Base-by-base conservation (phyloP, 1,140 invertebrate genomes). In the Oscheius sp. region DNA sequence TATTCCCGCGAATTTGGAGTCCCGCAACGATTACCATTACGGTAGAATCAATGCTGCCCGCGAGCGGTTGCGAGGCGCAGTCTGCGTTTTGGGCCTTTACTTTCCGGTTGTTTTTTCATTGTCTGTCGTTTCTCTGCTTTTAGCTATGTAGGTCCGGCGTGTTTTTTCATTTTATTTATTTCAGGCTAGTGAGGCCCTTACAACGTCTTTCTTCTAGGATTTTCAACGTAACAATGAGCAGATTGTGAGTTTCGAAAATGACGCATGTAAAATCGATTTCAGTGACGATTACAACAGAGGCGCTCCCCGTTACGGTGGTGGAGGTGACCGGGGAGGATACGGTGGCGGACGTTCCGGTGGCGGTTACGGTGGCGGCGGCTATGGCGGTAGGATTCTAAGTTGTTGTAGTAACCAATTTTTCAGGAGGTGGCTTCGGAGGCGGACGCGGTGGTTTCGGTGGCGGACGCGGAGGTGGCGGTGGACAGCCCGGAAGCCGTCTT, bases 381-480 rank as follows among this genome's bases (percentile, higher is more conserved):
- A 28, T 45, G 79, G 76, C 2, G 75, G 74, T 52, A 70, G 28
- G 52, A 28, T 63, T 42, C n/a, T 10, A 42, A 10, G 38, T 42
- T 42, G 10, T 42, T 42, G 10, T 42, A 42, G n/a, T 42, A 42
- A 10, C 10, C 10, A 42, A 23, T 55, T 55, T 55, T 55, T 4
- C 23, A 55, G 36, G 73, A 10, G 46, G 45, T 45, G 73, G 49
- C 7, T 59, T 74, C 35, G 69, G 65, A 20, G 36, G 58, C 15
- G 71, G 78, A 26, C 62, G 74, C 2, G 31, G 52, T 3, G 63
- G 77, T 36, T 62, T 18, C 13, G 46, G 55, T 7, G 63, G 71
- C 23, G 46, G 78, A 49, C 73, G 65, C 38, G 77, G 78, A 35
- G 66, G 67, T 3, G 62, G 62, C 13, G 36, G 46, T n/a, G 62